Evolutionary conservation across 2,797 vertebrate species (phyloP).

Genomic region (Mormyrops attenuatus): DNA sequence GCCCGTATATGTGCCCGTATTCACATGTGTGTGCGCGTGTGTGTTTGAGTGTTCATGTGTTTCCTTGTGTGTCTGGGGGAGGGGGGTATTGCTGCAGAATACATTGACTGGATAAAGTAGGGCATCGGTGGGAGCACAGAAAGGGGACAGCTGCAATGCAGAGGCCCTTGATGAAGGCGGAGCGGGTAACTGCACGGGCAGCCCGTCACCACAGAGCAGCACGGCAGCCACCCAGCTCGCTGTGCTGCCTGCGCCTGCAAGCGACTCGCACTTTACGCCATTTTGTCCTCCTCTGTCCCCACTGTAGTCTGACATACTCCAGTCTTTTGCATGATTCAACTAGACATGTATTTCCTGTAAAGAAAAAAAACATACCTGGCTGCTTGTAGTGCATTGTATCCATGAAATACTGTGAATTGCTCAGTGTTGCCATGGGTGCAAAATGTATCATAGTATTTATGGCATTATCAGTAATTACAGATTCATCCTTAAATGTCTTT

Average conservation of each 20-base stretch:
- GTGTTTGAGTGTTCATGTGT: neutral
- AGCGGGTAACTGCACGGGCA: conserved; percentile 61
- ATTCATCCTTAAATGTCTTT: neutral
- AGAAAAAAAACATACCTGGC: neutral
- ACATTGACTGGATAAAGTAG: conserved; percentile 72
- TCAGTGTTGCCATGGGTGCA: neutral
- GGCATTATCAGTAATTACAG: neutral
- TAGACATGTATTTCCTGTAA: neutral
- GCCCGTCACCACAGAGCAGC: conserved; percentile 32
- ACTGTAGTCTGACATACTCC: neutral
- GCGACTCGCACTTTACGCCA: neutral
- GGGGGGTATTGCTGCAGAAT: conserved; percentile 66
- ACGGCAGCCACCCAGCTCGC: conserved; percentile 47
- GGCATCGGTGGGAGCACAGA: conserved; percentile 62
- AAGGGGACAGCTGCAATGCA: conserved; percentile 88
- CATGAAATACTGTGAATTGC: neutral
- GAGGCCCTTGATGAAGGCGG: conserved; percentile 73
- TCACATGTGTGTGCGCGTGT: neutral
- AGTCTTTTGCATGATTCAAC: neutral
- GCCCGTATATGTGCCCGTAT: conserved; percentile 17
- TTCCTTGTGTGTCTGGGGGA: conserved; percentile 21
- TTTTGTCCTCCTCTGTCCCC: conserved; percentile 6
- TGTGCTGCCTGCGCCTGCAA: conserved; percentile 31
- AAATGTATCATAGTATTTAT: neutral
- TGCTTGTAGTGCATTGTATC: neutral